phyloP scores from a whole-genome alignment of 1,140 invertebrate genomes.

The Drosophila nasuta region DNA sequence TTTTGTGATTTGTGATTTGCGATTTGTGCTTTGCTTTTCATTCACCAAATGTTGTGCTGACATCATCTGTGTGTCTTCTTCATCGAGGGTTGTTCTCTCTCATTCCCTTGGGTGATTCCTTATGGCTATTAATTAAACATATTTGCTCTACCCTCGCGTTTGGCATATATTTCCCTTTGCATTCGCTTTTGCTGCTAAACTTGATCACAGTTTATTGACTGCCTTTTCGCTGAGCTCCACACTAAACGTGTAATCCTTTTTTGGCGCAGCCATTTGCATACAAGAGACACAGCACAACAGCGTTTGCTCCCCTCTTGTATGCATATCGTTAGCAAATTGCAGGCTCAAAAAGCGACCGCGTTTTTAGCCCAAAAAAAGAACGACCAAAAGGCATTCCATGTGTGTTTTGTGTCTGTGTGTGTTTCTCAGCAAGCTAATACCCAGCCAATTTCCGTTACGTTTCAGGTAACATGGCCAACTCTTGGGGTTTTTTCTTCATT shows the following conservation, averaged over 20 bases:
- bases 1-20: conserved; percentile 79
- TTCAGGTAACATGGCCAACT: conserved; percentile 33
- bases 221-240: conserved; percentile 13
- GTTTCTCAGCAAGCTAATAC: conserved; percentile 70
- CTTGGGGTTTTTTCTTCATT: conserved; percentile 5
- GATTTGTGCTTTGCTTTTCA: conserved; percentile 54
- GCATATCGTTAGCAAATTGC: conserved; percentile 83
- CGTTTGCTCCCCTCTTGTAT: conserved; percentile 59
- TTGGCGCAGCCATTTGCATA: conserved; percentile 50
- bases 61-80: conserved; percentile 57
- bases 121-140: conserved; percentile 79
- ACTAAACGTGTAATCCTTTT: conserved; percentile 55
- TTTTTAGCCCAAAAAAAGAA: conserved; percentile 9
- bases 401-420: conserved; percentile 29
- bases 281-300: not conserved
- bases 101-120: conserved; percentile 36
- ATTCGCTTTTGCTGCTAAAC: conserved; percentile 20
- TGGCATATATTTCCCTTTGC: not conserved
- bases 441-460: conserved; percentile 76
- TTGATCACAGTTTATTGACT: conserved; percentile 74
- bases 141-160: conserved; percentile 20
- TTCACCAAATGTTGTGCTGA: conserved; percentile 49
- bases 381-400: not conserved
- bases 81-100: conserved; percentile 29
- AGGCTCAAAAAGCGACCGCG: conserved; percentile 60